Conservation (phyloP, 2,888 invertebrate genomes). For the Sicus ferrugineus region DNA sequence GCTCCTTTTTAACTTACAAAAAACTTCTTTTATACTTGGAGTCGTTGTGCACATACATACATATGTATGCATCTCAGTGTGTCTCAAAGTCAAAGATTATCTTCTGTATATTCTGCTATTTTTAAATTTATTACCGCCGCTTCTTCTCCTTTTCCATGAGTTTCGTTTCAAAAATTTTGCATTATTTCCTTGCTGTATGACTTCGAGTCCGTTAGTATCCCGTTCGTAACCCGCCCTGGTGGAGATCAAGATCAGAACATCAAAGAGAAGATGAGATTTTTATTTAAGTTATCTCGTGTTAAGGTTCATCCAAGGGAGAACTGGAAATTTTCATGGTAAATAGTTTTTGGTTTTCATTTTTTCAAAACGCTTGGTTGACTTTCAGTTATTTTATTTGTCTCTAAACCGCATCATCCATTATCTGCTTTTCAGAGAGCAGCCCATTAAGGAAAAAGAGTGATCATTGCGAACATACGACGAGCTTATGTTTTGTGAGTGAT, state of each 20-base stretch:
- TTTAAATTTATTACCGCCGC: neutral
- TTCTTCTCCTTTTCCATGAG: neutral
- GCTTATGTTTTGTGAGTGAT: too few species aligned
- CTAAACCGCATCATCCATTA: neutral
- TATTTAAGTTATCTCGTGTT: conserved; percentile 8
- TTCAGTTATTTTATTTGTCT: conserved; percentile 2
- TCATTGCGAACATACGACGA: too few species aligned
- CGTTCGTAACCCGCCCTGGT: neutral
- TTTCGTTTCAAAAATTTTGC: neutral
- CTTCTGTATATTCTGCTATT: neutral
- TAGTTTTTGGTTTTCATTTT: neutral
- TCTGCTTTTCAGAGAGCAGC: neutral
- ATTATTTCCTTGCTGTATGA: conserved; percentile 9
- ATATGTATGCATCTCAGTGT: neutral
- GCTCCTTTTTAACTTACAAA: too few species aligned
- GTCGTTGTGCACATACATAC: neutral
- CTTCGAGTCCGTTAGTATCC: neutral
- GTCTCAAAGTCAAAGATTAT: neutral
- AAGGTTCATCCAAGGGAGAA: conserved; percentile 20
- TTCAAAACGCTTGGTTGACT: conserved; percentile 22
- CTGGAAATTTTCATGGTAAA: conserved; percentile 18
- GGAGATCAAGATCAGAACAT: conserved; percentile 1
- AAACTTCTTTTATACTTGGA: too few species aligned
- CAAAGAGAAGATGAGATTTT: neutral
- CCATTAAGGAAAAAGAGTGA: too few species aligned